phyloP scores from a whole-genome alignment of 2,113 vertebrate genomes.

The Caretta caretta region DNA sequence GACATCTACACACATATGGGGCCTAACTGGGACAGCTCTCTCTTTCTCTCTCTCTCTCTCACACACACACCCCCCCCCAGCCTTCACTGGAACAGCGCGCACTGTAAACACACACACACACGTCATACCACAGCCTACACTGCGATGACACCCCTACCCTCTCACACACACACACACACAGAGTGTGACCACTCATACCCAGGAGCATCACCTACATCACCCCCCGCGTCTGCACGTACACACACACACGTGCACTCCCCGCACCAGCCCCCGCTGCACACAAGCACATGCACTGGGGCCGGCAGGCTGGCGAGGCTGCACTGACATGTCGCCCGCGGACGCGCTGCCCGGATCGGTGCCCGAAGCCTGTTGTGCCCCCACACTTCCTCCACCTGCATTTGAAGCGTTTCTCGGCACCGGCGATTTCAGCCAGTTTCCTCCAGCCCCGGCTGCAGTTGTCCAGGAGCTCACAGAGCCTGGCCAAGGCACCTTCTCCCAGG shows the following conservation, averaged over 20 bases:
- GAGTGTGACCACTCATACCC: not conserved
- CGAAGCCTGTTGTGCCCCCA: not conserved
- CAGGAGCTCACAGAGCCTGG: conserved; percentile 79
- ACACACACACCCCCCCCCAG: no score
- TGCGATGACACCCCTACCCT: no score
- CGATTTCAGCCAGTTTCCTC: conserved; percentile 81
- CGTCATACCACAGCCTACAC: not conserved
- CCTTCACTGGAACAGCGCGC: not conserved
- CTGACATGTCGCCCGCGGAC: not conserved
- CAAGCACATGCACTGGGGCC: not conserved
- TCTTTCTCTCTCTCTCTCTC: no score
- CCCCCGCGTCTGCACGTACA: not conserved
- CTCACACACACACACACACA: no score
- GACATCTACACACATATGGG: not conserved
- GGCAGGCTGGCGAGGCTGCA: not conserved
- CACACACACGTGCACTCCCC: not conserved
- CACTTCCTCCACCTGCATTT: conserved; percentile 79
- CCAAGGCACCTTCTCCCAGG: conserved; percentile 69
- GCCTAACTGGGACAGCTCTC: not conserved
- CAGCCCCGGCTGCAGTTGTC: conserved; percentile 83
- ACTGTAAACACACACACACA: not conserved
- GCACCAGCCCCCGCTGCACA: not conserved
- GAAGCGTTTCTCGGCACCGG: conserved; percentile 77
- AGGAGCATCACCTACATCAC: not conserved
- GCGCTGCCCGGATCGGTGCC: not conserved